Base-by-base conservation (phyloP, 2,888 invertebrate species). In the Calephelis perditalis region DNA sequence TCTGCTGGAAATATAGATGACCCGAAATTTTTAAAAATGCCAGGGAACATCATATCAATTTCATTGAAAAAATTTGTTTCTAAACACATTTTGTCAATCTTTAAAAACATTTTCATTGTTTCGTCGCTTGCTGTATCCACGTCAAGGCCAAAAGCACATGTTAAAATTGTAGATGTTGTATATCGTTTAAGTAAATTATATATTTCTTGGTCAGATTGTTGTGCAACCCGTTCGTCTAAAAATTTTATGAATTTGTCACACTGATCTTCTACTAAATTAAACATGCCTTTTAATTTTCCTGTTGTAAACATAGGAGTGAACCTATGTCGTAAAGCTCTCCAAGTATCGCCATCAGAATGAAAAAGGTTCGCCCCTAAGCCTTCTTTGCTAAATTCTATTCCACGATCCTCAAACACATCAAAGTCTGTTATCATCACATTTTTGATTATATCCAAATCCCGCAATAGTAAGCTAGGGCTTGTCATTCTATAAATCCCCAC, bases 181-280 rank as follows among this genome's bases (percentile, higher is more conserved):
- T 15, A 81, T 78, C 62, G 90, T 63, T 65, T 88, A 89, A 11
- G 71, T 70, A 77, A 90, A 75, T 35, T 84, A 43, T n/a, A 82
- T 49, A 12, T 73, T 65, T 58, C 71, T 70, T 59, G 44, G n/a
- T 44, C 54, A n/a, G 54, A 44, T 35, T 43, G 40, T 44, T 55
- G 59, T 5, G 12, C 45, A 36, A 52, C 6, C 65, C 63, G 47
- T 0, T 59, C 56, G 9, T 35, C 36, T n/a, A 59, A 8, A 7
- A 55, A 45, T 0, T 76, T 62, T 1, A 75, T 37, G 45, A 79
- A 79, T 8, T 67, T 64, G 7, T 82, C 72, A 12, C 70, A 75
- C 3, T 74, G 70, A 40, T 79, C 76, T 35, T 64, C 64, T 15
- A 84, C 64, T 35, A 84, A 59, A 63, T 76, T 67, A 26, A 79